Percentiles rank a stretch among this genome's conserved stretches.
These are phyloP conservation scores for Peromyscus polionotus DNA, from an alignment of 2,113 vertebrate genomes.

Conservation along the genomic window DNA sequence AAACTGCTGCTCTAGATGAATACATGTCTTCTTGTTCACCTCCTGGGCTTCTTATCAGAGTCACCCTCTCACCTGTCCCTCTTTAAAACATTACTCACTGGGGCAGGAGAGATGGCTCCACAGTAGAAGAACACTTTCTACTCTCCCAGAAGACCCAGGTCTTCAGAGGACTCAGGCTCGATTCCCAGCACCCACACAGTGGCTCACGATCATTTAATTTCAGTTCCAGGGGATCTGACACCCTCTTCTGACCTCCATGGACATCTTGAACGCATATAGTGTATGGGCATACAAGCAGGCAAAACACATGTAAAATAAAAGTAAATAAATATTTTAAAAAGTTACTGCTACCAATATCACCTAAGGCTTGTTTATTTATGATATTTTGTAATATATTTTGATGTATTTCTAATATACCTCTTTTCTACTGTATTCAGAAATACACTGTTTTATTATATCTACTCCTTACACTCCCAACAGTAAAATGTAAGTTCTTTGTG, in stretches of 20 bases:
- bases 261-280: neutral
- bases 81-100: neutral
- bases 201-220: neutral
- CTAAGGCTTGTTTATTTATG: neutral
- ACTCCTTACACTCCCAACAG: neutral
- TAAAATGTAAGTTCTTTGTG: neutral
- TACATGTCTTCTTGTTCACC: neutral
- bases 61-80: neutral
- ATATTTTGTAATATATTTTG: neutral
- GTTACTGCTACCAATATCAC: no score
- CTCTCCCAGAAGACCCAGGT: neutral
- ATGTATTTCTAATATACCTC: neutral
- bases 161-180: neutral
- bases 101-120: neutral
- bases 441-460: neutral
- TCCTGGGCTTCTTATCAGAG: neutral
- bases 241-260: neutral
- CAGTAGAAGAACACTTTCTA: neutral
- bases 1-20: neutral
- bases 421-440: neutral
- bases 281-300: neutral
- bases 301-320: neutral
- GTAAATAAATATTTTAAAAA: neutral
- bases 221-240: neutral
- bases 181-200: neutral